Evolutionary conservation across 2,113 vertebrate species (phyloP).

Genomic region (Pluvialis apricaria): DNA sequence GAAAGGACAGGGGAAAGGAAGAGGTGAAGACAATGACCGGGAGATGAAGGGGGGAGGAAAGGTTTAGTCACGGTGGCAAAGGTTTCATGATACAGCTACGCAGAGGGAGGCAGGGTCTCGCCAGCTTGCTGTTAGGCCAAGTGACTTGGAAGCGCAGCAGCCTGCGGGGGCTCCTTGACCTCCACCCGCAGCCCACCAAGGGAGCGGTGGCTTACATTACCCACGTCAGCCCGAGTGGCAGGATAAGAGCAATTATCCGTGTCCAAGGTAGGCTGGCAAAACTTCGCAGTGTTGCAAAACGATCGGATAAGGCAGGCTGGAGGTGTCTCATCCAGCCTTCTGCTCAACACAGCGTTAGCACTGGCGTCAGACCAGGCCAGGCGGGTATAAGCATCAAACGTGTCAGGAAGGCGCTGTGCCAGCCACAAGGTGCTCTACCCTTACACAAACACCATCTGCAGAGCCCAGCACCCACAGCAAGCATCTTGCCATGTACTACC

Average conservation of each 20-base stretch:
- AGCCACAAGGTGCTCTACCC: neutral
- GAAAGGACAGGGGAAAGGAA: neutral
- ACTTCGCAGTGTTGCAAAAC: neutral
- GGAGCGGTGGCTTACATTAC: neutral
- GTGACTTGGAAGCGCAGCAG: neutral
- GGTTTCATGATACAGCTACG: neutral
- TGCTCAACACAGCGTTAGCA: neutral
- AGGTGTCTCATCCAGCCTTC: neutral
- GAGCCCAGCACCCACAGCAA: neutral
- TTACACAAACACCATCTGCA: neutral
- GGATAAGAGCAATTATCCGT: neutral
- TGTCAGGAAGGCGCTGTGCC: neutral
- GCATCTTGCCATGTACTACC: neutral
- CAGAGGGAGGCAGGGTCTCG: neutral
- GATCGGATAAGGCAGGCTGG: neutral
- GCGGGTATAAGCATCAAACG: neutral
- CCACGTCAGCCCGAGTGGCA: rapidly evolving
- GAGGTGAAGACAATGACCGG: neutral
- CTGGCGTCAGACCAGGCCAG: neutral
- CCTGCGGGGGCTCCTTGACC: rapidly evolving
- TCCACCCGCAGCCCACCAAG: neutral
- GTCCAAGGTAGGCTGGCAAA: neutral
- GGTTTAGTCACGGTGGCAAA: neutral
- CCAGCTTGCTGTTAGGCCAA: no score
- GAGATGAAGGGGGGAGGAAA: neutral